Evolutionary conservation across 1,140 invertebrate genomes (phyloP), one percentile per base, ranked within the genome.

Genomic region (Elymnias hypermnestra): DNA sequence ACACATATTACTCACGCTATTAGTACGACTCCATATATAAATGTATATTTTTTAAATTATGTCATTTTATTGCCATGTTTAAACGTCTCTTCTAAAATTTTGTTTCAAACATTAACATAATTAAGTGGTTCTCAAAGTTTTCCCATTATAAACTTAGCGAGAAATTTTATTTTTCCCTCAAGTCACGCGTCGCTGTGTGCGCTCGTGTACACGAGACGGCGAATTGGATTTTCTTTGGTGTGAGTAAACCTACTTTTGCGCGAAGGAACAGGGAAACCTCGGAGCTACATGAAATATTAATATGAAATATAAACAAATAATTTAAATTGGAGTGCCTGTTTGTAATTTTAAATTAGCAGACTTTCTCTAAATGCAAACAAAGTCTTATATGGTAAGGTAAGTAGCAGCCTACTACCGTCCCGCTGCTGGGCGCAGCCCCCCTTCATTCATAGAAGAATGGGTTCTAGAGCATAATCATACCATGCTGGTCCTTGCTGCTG

Each of bases 121-220:
- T 85, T 85, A 85, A 85, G 82, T 85, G 78, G 82, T 83, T 85
- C 78, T 83, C 82, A 85, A 85, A 85, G 78, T 85, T 85, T 85
- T 85, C 82, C 82, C 82, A 85, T 85, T 85, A 85, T 85, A 85
- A 85, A 85, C 82, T 85, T 85, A 85, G 78, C 78, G 78, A 85
- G 82, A 85, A 83, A 83, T 85, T 85, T 85, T 85, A 85, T 85
- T 85, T 85, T 85, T 83, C 78, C 82, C 82, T 83, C 77, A 82
- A 85, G 82, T 82, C 76, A 81, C 53, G 54, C 65, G 72, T 63
- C 57, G 33, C 50, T 70, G 82, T 85, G 82, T 82, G 82, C 75
- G 82, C 50, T 63, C 67, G 69, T 85, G 57, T 55, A 57, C 40
- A 82, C 82, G 63, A 63, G 46, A 61, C 70, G 58, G 78, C 76